Base-by-base conservation (phyloP, 2,113 vertebrate genomes). In the Actenoides lindsayi region DNA sequence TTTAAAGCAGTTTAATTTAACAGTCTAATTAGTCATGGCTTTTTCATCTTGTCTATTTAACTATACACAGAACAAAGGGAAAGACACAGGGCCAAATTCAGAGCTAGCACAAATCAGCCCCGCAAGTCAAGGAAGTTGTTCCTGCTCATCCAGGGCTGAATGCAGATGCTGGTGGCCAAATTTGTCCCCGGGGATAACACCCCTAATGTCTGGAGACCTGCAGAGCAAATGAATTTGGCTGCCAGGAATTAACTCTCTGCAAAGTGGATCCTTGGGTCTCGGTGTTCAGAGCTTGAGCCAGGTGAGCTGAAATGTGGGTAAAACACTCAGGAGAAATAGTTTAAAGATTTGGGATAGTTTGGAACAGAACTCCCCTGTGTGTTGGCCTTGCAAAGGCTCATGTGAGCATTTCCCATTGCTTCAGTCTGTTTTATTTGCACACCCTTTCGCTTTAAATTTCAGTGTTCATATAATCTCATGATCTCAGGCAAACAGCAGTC, bases 1-100 rank as follows among this genome's bases (percentile, higher is more conserved):
- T 96, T 97, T 97, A 98, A 96, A 97, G 96, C 96, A 95, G 90
- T 98, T 98, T 98, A 97, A 98, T 97, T 98, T 98, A 98, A 98
- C 97, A 96, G 93, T 97, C 94, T 98, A 98, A 98, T 98, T 98
- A 98, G 96, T 91, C 92, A 97, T 98, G 88, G 78, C 77, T 97
- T 98, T 98, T 98, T 98, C 96, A 96, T 97, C 97, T 97, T 96
- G 92, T 97, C 94, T 97, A 78, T 97, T 96, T 94, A 96, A 94
- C 90, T 95, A 54, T 93, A 78, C 41, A 64, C 3, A 20, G 92
- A 94, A 94, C 91, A 97, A 97, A 98, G 94, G 94, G 77, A 96
- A 96, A 96, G 94, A 94, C 42, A 82, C 42, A 30, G 87, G 88
- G 96, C 94, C 96, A 96, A 95, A 95, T 94, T 83, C 2, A 9